Evolutionary conservation across 1,140 invertebrate genomes (phyloP), one percentile per base, ranked within the genome.

Genomic region (Trichoplusia ni): DNA sequence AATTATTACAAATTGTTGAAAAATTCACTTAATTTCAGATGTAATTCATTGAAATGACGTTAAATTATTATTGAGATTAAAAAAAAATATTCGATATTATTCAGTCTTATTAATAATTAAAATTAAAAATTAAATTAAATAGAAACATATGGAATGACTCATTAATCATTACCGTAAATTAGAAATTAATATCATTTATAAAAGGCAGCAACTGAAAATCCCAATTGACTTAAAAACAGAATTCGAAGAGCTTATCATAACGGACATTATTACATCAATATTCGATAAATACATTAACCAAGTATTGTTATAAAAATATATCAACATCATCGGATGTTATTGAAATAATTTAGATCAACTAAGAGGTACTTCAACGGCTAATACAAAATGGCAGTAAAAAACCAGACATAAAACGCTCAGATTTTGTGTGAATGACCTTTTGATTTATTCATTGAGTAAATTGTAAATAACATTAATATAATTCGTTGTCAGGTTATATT

Each of bases 81-180:
- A 60, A 62, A 69, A 71, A 74, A 64, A 69, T 67, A 71, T 71
- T 67, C 46, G 53, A 59, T 74, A 69, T 54, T 74, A 64, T 58
- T 62, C 77, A 79, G 77, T 79, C 77, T 79, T 79, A 64, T 51
- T 70, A 67, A 62, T 66, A 61, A 67, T 67, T 51, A 61, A 75
- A 68, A 61, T 58, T 42, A 44, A 67, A 49, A 44, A 47, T 40
- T 59, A 73, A 65, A 65, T 60, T 19, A 54, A 47, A 54, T 33
- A 44, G 13, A 54, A 64, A 58, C 46, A 54, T 64, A 63, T 72
- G 69, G 63, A 74, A 61, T 71, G 65, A 37, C 46, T 19, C 19
- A 23, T 8, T 11, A 21, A 49, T 27, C 63, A 9, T 53, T 35
- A 18, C 23, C 27, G 14, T 31, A 8, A 25, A 47, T 23, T 38